Evolutionary conservation across 2,888 invertebrate genomes (phyloP).

Genomic region (Plagiodera versicolora): DNA sequence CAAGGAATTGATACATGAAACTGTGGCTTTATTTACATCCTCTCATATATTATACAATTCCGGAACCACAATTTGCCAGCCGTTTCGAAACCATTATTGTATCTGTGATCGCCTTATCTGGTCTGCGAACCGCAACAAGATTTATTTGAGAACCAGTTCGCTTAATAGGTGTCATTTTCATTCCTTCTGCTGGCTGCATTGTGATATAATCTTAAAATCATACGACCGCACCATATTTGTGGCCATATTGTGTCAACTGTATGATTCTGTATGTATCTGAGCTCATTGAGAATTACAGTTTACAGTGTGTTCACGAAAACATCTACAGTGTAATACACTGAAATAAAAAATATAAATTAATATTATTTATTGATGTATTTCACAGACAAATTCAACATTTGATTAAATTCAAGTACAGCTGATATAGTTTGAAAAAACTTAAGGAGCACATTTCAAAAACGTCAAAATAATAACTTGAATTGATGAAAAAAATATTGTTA

Average conservation of each 20-base stretch:
- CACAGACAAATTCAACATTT: too few species aligned
- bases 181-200: neutral
- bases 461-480: too few species aligned
- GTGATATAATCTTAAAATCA: conserved; percentile 1
- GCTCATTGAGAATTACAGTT: too few species aligned
- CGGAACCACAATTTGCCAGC: conserved; percentile 3
- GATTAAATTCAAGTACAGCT: too few species aligned
- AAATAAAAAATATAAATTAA: too few species aligned
- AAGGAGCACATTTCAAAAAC: too few species aligned
- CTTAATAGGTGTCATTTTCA: conserved; percentile 7
- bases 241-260: neutral
- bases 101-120: conserved; percentile 2
- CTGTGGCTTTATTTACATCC: neutral
- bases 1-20: neutral
- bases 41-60: neutral
- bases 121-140: neutral
- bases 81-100: neutral
- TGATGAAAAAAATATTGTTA: too few species aligned
- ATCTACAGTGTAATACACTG: too few species aligned
- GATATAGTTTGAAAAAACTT: too few species aligned
- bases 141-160: conserved; percentile 1
- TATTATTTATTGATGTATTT: too few species aligned
- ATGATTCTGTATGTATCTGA: neutral
- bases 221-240: neutral
- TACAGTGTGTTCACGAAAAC: neutral